These are phyloP conservation scores for Henricia sp. DNA, from an alignment of 53 echinoderm and acorn worm species.

Conservation along the genomic window DNA sequence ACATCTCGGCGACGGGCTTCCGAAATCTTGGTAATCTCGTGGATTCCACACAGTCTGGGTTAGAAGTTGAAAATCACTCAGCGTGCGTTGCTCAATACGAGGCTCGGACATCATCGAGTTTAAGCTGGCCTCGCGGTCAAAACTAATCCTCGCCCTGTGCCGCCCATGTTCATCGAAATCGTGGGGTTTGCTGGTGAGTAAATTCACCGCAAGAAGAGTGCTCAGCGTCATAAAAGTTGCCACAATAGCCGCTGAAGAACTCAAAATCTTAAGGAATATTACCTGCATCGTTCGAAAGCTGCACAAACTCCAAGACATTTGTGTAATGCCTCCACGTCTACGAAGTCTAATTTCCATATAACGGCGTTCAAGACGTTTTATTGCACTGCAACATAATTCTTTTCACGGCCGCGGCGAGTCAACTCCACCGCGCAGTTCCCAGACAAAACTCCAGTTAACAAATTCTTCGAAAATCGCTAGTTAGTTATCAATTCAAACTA, in stretches of 20 bases:
- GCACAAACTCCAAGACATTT: conserved; percentile 27
- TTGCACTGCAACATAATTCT: too few species aligned
- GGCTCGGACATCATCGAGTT: conserved; percentile 35
- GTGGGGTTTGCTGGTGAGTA: conserved; percentile 45
- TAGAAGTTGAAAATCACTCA: conserved; percentile 27
- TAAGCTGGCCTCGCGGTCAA: background rate
- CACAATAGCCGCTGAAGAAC: conserved; percentile 61
- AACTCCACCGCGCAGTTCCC: too few species aligned
- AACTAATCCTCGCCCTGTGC: background rate
- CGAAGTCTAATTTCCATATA: background rate
- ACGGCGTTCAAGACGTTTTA: too few species aligned
- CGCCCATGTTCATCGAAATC: background rate
- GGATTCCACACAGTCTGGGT: conserved; percentile 61
- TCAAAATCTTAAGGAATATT: conserved; percentile 69
- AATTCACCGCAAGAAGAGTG: conserved; percentile 59
- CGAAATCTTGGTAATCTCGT: conserved; percentile 28
- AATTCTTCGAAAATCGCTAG: too few species aligned
- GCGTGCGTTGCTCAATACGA: conserved; percentile 9
- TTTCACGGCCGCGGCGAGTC: too few species aligned
- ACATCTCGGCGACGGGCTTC: conserved; percentile 54
- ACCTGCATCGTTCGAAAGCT: conserved; percentile 64
- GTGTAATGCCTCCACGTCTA: background rate
- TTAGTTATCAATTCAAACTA: too few species aligned
- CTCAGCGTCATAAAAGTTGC: conserved; percentile 68
- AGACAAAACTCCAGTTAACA: too few species aligned